Evolutionary conservation across 1,140 invertebrate genomes (phyloP).

Genomic region (Luehdorfia chinensis): DNA sequence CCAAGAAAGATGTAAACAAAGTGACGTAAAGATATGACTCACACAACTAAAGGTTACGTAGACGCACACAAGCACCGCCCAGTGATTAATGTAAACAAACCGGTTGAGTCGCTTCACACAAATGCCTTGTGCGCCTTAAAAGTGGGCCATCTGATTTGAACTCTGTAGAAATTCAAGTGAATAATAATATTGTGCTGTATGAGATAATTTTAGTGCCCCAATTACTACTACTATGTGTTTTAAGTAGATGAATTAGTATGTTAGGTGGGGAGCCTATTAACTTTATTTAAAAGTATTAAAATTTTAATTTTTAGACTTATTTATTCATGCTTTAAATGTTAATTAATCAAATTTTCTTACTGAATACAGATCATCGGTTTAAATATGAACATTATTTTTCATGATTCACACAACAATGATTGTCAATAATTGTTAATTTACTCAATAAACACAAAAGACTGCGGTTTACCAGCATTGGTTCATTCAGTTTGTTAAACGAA

Average conservation of each 20-base stretch:
- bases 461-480: too few relatives aligned
- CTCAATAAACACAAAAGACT: too few relatives aligned
- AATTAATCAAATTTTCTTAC: too few relatives aligned
- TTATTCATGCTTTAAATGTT: too few relatives aligned
- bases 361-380: too few relatives aligned
- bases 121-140: slow-evolving; percentile 34
- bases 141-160: slow-evolving; percentile 62
- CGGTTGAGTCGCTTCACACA: slow-evolving; percentile 51
- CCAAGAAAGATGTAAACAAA: slow-evolving; percentile 56
- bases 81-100: slow-evolving; percentile 71
- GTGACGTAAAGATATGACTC: slow-evolving; percentile 63
- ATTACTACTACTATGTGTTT: background rate
- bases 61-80: slow-evolving; percentile 37
- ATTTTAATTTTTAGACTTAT: too few relatives aligned
- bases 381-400: too few relatives aligned
- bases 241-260: too few relatives aligned
- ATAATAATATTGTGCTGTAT: slow-evolving; percentile 13
- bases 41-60: slow-evolving; percentile 39
- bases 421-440: too few relatives aligned
- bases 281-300: too few relatives aligned
- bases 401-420: too few relatives aligned
- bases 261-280: too few relatives aligned
- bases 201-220: slow-evolving; percentile 8
- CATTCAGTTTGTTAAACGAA: background rate
- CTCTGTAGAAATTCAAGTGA: slow-evolving; percentile 19